Conservation (phyloP, 1,140 invertebrate species). For the Zaprionus capensis region DNA sequence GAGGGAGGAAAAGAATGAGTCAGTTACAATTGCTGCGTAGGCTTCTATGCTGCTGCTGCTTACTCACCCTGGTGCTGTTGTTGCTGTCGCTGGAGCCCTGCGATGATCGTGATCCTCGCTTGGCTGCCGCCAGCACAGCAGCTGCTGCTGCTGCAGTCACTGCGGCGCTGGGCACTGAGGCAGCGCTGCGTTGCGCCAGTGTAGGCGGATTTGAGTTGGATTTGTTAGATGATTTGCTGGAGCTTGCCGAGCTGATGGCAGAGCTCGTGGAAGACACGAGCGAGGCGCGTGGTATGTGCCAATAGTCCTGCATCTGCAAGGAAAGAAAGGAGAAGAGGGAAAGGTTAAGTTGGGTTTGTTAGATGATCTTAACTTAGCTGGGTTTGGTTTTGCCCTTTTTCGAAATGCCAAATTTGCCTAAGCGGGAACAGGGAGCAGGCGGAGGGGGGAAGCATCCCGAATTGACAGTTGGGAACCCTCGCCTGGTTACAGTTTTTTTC, state of each 20-base stretch:
- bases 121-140: slow-evolving; percentile 69
- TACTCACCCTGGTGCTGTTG: slow-evolving; percentile 90
- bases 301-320: slow-evolving; percentile 87
- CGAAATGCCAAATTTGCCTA: slow-evolving; percentile 5
- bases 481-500: neutral
- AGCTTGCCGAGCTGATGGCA: slow-evolving; percentile 86
- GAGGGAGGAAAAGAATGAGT: slow-evolving; percentile 46
- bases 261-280: slow-evolving; percentile 88
- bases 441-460: neutral
- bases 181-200: slow-evolving; percentile 58
- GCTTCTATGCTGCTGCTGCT: neutral
- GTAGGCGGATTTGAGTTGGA: slow-evolving; percentile 71
- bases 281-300: slow-evolving; percentile 92
- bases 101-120: slow-evolving; percentile 89
- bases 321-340: neutral
- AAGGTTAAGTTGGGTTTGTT: neutral
- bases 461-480: slow-evolving; percentile 2
- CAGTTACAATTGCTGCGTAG: slow-evolving; percentile 18
- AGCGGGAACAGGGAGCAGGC: neutral
- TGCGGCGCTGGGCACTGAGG: slow-evolving; percentile 66
- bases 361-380: neutral
- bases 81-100: slow-evolving; percentile 90
- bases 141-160: slow-evolving; percentile 77
- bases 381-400: slow-evolving; percentile 12
- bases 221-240: slow-evolving; percentile 83